Evolutionary conservation across 2,797 vertebrate species (phyloP).

Genomic region (Telmatherina bonti): DNA sequence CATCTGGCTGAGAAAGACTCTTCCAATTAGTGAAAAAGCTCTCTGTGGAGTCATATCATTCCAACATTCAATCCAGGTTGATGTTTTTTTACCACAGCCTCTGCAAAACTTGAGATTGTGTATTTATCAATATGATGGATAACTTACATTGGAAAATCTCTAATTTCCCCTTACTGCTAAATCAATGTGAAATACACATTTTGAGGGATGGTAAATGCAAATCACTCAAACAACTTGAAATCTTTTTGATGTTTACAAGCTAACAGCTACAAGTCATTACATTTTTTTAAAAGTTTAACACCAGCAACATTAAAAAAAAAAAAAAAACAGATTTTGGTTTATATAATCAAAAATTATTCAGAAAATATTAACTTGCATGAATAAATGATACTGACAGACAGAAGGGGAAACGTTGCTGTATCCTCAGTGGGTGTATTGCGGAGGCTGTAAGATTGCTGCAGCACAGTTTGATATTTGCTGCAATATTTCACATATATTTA

Average conservation of each 20-base stretch:
- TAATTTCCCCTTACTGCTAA: slow-evolving; percentile 8
- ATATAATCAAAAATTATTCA: not conserved
- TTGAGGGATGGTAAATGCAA: not conserved
- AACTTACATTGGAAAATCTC: slow-evolving; percentile 11
- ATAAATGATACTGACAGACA: not conserved
- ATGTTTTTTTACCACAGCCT: slow-evolving; percentile 18
- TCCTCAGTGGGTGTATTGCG: not conserved
- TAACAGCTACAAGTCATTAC: not conserved
- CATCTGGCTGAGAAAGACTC: slow-evolving; percentile 64
- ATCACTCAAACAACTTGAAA: not conserved
- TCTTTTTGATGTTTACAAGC: not conserved
- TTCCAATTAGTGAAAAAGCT: slow-evolving; percentile 76
- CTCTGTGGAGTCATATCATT: slow-evolving; percentile 51
- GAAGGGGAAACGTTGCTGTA: not conserved
- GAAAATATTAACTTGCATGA: not conserved
- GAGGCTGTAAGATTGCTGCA: no score
- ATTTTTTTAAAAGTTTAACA: no score
- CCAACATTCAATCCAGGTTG: slow-evolving; percentile 41
- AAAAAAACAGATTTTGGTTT: not conserved
- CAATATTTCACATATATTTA: not conserved
- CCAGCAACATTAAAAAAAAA: no score
- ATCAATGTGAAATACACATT: not conserved
- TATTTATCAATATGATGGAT: slow-evolving; percentile 40
- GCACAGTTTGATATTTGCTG: not conserved
- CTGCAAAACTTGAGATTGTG: slow-evolving; percentile 12